Evolutionary conservation across 2,113 vertebrate genomes (phyloP).

Genomic region (Leptobrachium leishanense): DNA sequence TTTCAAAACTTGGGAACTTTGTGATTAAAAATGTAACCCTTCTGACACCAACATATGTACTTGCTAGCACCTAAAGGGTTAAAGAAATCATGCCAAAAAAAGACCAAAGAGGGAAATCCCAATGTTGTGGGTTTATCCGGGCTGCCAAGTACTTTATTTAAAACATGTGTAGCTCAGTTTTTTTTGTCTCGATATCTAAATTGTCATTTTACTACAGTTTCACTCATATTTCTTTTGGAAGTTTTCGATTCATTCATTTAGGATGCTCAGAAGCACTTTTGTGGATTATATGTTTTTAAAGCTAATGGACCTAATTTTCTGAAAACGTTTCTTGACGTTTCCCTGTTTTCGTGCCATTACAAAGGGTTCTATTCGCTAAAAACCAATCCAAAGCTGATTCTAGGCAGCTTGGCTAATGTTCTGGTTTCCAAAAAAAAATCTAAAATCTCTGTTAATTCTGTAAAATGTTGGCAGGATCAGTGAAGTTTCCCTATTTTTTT

Average conservation of each 20-base stretch:
- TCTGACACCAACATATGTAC: not conserved
- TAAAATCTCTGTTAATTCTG: too few relatives aligned
- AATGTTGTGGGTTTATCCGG: not conserved
- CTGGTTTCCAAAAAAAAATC: too few relatives aligned
- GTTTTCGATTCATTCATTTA: not conserved
- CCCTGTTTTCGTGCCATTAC: too few relatives aligned
- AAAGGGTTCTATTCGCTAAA: too few relatives aligned
- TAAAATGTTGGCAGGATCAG: too few relatives aligned
- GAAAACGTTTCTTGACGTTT: too few relatives aligned
- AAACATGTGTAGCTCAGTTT: not conserved
- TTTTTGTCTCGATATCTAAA: constrained; percentile 4
- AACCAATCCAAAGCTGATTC: too few relatives aligned
- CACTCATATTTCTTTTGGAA: not conserved
- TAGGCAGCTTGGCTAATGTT: too few relatives aligned
- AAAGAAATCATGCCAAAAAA: not conserved
- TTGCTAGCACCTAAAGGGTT: not conserved
- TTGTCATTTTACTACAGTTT: constrained; percentile 12
- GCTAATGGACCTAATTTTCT: too few relatives aligned
- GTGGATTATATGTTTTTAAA: too few relatives aligned
- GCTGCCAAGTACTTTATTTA: constrained; percentile 25
- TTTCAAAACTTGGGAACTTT: not conserved
- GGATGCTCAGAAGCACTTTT: too few relatives aligned
- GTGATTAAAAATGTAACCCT: not conserved
- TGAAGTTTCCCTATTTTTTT: too few relatives aligned
- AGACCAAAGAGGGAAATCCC: constrained; percentile 15